Evolutionary conservation across 2,797 vertebrate genomes (phyloP).

Genomic region (Hirundo rustica): DNA sequence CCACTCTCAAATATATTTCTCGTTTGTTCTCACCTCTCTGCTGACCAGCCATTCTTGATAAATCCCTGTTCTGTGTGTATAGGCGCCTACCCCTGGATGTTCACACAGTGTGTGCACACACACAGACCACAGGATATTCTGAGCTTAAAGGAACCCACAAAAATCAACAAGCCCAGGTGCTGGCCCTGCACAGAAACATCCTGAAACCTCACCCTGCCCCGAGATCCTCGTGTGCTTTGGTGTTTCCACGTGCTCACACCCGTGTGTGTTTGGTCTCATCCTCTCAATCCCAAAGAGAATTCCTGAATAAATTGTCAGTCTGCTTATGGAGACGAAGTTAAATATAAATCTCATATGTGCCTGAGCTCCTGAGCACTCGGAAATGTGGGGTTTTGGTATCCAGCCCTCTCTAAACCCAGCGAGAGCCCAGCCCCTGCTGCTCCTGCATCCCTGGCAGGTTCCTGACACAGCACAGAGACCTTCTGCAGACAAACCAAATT

Average conservation of each 20-base stretch:
- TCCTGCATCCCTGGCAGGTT: neutral
- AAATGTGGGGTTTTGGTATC: neutral
- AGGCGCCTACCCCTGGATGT: neutral
- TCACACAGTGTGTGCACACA: no score
- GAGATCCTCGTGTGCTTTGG: neutral
- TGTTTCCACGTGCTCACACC: neutral
- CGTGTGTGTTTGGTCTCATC: accelerated
- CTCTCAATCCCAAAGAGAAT: neutral
- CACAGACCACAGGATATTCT: neutral
- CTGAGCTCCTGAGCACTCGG: neutral
- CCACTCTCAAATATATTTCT: neutral
- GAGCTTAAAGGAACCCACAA: neutral
- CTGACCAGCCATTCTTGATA: neutral
- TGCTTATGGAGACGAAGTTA: neutral
- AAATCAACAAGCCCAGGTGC: neutral
- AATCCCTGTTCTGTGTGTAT: accelerated
- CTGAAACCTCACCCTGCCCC: neutral
- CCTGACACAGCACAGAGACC: neutral
- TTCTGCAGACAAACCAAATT: neutral
- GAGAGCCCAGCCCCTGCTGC: neutral
- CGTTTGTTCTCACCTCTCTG: neutral
- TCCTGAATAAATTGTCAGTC: neutral
- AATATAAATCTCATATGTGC: neutral
- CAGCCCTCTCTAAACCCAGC: neutral
- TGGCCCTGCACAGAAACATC: neutral